Conservation (phyloP, 1,140 invertebrate species). For the Apis dorsata region DNA sequence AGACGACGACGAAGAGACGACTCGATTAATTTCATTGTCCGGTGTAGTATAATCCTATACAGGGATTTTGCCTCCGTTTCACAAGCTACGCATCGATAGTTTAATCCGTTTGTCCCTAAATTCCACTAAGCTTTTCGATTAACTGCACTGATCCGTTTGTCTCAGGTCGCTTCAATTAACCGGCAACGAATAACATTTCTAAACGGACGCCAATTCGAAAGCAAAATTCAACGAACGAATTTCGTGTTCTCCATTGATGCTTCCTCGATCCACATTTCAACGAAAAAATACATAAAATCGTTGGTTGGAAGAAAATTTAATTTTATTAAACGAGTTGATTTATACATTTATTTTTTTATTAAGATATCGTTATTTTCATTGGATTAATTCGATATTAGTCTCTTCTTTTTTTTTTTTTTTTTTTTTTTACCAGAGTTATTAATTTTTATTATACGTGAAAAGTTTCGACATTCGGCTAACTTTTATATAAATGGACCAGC, state of each 20-base stretch:
- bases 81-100: slow-evolving; percentile 41
- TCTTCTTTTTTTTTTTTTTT: not conserved
- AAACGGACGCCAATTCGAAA: not conserved
- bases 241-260: not conserved
- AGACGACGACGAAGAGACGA: not conserved
- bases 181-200: no score
- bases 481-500: not conserved
- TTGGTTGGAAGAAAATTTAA: no score
- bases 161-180: slow-evolving; percentile 45
- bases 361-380: no score
- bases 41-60: not conserved
- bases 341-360: no score
- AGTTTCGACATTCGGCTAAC: not conserved
- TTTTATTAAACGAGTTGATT: no score
- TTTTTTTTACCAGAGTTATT: no score
- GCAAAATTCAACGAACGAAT: not conserved
- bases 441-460: not conserved
- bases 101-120: slow-evolving; percentile 48
- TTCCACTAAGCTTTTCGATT: slow-evolving; percentile 54
- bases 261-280: no score
- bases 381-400: no score
- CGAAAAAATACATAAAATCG: no score
- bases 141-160: slow-evolving; percentile 48
- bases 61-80: not conserved
- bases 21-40: not conserved